Conservation (phyloP, 2,888 invertebrate genomes). For the Deilephila elpenor region DNA sequence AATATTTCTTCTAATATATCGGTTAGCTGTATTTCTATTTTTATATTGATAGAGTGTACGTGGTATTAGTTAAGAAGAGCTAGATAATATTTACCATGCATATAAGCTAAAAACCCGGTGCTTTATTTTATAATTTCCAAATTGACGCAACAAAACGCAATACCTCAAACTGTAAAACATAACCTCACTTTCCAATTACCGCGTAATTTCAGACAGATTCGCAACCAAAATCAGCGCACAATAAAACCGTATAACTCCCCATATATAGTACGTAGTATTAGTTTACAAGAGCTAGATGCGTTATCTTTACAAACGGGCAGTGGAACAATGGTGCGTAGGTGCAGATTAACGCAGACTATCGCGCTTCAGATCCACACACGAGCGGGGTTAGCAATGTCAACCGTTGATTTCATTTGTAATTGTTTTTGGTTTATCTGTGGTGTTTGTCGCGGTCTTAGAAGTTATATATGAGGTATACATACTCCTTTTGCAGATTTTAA, state of each 20-base stretch:
- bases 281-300: conserved; percentile 25
- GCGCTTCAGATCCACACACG: conserved; percentile 35
- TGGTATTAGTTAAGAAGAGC: too few relatives aligned
- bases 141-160: too few relatives aligned
- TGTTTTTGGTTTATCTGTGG: conserved; percentile 10
- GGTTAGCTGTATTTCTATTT: not conserved
- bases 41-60: too few relatives aligned
- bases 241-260: not conserved
- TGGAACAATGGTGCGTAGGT: conserved; percentile 77
- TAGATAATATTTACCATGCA: too few relatives aligned
- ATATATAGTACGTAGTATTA: conserved; percentile 22
- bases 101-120: too few relatives aligned
- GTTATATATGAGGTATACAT: too few relatives aligned
- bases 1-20: not conserved
- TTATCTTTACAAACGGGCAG: conserved; percentile 52
- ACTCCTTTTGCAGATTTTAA: too few relatives aligned
- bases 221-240: conserved; percentile 10
- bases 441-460: not conserved
- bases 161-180: too few relatives aligned
- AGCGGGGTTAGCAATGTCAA: conserved; percentile 27
- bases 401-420: conserved; percentile 28
- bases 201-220: not conserved
- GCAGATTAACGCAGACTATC: conserved; percentile 62
- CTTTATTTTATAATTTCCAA: too few relatives aligned
- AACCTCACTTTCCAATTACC: not conserved